Conservation (phyloP, 2,113 vertebrate genomes). For the Carassius gibelio region DNA sequence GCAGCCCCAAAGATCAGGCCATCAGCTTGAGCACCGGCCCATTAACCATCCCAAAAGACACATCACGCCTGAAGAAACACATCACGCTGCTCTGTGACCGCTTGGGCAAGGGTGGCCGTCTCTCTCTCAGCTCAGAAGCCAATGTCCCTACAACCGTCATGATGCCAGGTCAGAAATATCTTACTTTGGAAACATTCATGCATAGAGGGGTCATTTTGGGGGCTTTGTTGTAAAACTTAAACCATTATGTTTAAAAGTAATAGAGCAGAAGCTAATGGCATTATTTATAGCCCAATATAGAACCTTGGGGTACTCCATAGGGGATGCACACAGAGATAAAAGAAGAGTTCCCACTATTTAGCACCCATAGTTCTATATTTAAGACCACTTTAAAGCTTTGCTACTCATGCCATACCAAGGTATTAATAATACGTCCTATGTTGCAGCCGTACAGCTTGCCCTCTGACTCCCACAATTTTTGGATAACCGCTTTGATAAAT, state of each 20-base stretch:
- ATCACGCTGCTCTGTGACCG: conserved; percentile 91
- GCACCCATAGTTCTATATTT: not conserved
- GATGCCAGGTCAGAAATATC: conserved; percentile 79
- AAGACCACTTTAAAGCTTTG: not conserved
- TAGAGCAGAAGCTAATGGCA: not conserved
- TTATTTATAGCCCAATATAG: not conserved
- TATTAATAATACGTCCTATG: not conserved
- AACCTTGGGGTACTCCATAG: not conserved
- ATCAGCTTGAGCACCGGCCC: conserved; percentile 76
- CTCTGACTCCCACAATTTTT: not conserved
- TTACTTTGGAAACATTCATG: not conserved
- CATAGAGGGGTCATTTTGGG: not conserved
- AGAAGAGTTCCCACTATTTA: not conserved
- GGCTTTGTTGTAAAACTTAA: not conserved
- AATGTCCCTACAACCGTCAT: conserved; percentile 72
- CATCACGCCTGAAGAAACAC: conserved; percentile 88
- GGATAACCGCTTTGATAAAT: not conserved
- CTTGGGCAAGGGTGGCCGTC: conserved; percentile 88
- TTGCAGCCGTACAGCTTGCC: not conserved
- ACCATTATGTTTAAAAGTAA: not conserved
- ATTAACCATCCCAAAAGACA: conserved; percentile 85
- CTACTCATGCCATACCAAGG: not conserved
- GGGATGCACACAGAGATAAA: not conserved
- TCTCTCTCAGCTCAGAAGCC: conserved; percentile 81
- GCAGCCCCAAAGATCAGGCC: conserved; percentile 91